phyloP scores from a whole-genome alignment of 92 coral and sea anemone genomes.

The Epizoanthus fatuus region DNA sequence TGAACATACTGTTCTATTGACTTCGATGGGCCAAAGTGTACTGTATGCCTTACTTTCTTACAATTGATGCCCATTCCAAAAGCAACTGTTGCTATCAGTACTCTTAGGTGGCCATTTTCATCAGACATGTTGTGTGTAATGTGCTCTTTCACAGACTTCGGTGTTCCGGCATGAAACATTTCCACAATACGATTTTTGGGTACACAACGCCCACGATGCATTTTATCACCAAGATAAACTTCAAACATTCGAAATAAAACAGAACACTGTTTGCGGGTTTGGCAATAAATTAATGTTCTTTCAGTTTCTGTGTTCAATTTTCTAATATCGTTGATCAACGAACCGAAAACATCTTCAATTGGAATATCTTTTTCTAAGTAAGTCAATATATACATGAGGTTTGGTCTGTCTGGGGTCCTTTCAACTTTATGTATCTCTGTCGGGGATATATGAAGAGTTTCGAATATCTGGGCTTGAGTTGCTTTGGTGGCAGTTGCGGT shows the following conservation, averaged over 20 bases:
- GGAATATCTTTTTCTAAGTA: conserved; percentile 70
- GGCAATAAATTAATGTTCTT: conserved; percentile 71
- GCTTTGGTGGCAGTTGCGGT: conserved; percentile 74
- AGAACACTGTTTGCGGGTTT: conserved; percentile 75
- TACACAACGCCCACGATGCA: not conserved
- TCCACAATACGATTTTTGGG: conserved; percentile 59
- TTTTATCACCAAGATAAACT: conserved; percentile 42
- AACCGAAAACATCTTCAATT: conserved; percentile 47
- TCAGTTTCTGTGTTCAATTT: conserved; percentile 25
- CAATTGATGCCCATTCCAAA: conserved; percentile 72
- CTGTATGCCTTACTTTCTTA: conserved; percentile 51
- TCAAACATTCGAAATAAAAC: conserved; percentile 61
- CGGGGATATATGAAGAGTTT: conserved; percentile 52
- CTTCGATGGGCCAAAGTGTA: conserved; percentile 75
- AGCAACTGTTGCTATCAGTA: conserved; percentile 64
- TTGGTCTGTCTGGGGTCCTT: conserved; percentile 67
- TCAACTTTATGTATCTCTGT: conserved; percentile 53
- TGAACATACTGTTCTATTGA: conserved; percentile 70
- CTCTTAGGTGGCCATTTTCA: conserved; percentile 57
- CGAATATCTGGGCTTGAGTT: conserved; percentile 69
- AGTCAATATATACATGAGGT: conserved; percentile 55
- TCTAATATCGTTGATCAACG: conserved; percentile 60
- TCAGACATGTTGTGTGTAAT: conserved; percentile 42
- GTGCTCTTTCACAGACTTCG: conserved; percentile 63
- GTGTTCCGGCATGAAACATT: conserved; percentile 82